These are phyloP conservation scores for Neolamprologus tretocephalus DNA, from an alignment of 2,113 vertebrate genomes.

Conservation along the genomic window DNA sequence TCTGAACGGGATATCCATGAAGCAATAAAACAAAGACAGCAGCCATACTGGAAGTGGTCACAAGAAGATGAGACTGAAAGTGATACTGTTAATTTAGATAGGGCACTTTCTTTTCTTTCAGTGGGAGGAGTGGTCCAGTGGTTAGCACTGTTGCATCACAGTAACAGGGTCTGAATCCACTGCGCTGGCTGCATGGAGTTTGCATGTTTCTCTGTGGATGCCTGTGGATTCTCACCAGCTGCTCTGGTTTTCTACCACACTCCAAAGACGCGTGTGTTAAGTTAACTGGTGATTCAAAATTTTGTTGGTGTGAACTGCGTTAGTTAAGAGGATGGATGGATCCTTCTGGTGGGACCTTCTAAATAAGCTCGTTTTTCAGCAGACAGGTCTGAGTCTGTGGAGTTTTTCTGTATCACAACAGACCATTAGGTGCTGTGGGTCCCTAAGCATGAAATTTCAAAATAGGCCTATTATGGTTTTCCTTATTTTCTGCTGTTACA, in stretches of 20 bases:
- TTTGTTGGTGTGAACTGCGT: background rate
- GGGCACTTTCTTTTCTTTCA: background rate
- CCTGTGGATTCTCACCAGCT: background rate
- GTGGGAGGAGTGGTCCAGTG: background rate
- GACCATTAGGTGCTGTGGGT: background rate
- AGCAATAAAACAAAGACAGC: background rate
- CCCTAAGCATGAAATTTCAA: background rate
- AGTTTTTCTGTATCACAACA: background rate
- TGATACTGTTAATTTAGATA: background rate
- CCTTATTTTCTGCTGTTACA: background rate
- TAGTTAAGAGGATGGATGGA: background rate
- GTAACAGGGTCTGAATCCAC: background rate
- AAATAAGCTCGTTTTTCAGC: background rate
- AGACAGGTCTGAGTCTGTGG: background rate
- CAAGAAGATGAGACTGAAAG: background rate
- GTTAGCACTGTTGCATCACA: background rate
- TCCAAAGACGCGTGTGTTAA: background rate
- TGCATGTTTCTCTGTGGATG: background rate
- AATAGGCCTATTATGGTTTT: background rate
- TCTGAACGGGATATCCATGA: background rate
- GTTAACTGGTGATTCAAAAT: background rate
- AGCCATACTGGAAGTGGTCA: background rate
- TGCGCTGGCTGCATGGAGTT: background rate
- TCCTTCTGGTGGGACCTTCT: background rate
- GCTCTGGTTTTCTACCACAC: background rate